Base-by-base conservation (phyloP, 2,888 invertebrate genomes). In the Carabus problematicus region DNA sequence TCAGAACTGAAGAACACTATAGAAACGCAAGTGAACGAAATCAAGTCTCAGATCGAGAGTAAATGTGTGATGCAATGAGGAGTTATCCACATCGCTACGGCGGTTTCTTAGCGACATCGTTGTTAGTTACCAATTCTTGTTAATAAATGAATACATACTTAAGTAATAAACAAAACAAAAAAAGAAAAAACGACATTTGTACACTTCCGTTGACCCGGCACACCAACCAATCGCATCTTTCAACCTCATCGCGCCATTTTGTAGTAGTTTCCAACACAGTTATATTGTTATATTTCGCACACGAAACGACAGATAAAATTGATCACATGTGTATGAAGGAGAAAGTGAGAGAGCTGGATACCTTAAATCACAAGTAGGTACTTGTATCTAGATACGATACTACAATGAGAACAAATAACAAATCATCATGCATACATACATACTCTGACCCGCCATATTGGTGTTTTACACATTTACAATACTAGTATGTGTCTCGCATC, bases 1-100 rank as follows among this genome's bases (percentile, higher is more conserved):
- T 77, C 93, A 96, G 96, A 95, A 87, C 86, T 96, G 89, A 96
- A 95, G 90, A 95, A 96, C 87, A 93, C 94, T 86, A 91, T 96
- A 89, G 95, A 96, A 87, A 92, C 94, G 84, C 95, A 95, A 90
- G 95, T 96, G 86, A 95, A 92, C 85, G 95, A 96, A 89, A 88
- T 96, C 85, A 96, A 95, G 88, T 91, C 94, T 83, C 94, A 95
- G 87, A 92, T 96, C 85, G 96, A 96, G 89, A 95, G 94, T 87
- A 95, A 94, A 88, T 95, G 95, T 88, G 93, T 92, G 85, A 91
- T 95, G 89, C 95, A 95, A 93, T 95, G 93, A 94, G 86, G 78
- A 77, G 79, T 79, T 77, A 80, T 76, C 79, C 77, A 77, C 79
- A 76, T 64, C 61, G 56, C 70, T 55, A 59, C 76, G 80, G 80